phyloP scores from a whole-genome alignment of 2,113 vertebrate species.

The Nettapus auritus region DNA sequence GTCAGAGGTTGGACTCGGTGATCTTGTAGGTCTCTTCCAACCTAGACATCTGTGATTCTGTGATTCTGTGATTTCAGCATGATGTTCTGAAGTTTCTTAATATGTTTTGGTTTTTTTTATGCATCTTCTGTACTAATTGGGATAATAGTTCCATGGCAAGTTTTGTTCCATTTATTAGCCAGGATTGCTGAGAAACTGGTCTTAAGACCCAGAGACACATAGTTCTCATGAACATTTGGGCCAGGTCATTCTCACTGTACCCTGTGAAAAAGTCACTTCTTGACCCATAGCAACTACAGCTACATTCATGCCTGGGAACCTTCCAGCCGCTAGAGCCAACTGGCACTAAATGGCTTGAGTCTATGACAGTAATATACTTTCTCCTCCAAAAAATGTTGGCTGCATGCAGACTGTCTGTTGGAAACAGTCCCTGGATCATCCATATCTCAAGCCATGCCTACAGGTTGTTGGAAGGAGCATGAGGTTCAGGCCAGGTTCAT shows the following conservation, averaged over 20 bases:
- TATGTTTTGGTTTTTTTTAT: neutral
- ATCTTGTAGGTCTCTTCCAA: no score
- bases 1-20: no score
- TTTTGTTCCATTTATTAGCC: neutral
- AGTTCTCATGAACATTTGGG: neutral
- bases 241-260: neutral
- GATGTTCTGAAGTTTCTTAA: neutral
- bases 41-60: no score
- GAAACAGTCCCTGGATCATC: neutral
- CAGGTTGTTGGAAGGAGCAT: rapidly evolving
- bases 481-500: neutral
- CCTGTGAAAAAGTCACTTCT: neutral
- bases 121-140: neutral
- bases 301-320: neutral
- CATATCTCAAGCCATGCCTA: neutral
- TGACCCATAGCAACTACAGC: neutral
- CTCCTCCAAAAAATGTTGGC: neutral
- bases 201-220: rapidly evolving
- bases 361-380: neutral
- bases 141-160: neutral
- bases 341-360: neutral
- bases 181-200: neutral
- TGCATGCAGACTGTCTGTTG: neutral
- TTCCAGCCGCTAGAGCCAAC: neutral
- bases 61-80: neutral